These are phyloP conservation scores for Hyperoodon ampullatus DNA, from an alignment of 2,113 vertebrate genomes.

Conservation along the genomic window DNA sequence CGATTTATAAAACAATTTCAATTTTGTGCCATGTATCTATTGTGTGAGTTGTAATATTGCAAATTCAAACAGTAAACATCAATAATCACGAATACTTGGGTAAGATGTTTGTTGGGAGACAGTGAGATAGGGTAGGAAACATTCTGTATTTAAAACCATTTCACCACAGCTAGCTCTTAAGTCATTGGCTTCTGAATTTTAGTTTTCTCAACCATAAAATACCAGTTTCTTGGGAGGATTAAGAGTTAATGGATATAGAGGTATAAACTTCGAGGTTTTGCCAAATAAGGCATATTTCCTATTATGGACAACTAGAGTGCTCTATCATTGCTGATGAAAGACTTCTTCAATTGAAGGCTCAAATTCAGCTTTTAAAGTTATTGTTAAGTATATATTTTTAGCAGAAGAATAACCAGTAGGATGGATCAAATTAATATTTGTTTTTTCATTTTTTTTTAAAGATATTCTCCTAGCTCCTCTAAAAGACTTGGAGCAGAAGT, in stretches of 20 bases:
- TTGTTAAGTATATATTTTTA: neutral
- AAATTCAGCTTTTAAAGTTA: neutral
- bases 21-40: neutral
- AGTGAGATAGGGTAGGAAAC: neutral
- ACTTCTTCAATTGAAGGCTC: neutral
- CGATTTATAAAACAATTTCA: neutral
- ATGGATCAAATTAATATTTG: neutral
- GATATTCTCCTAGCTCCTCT: neutral
- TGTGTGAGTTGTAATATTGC: neutral
- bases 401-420: neutral
- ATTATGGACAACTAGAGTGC: neutral
- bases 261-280: neutral
- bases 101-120: neutral
- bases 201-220: neutral
- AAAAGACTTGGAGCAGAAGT: neutral
- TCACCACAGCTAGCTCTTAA: neutral
- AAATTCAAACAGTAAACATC: neutral
- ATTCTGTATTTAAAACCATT: conserved; percentile 27
- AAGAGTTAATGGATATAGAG: neutral
- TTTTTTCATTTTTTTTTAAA: neutral
- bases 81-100: neutral
- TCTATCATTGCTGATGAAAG: neutral
- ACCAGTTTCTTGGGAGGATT: neutral
- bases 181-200: neutral
- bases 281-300: neutral